Base-by-base conservation (phyloP, 2,888 invertebrate genomes). In the Branchipolynoe longqiensis region DNA sequence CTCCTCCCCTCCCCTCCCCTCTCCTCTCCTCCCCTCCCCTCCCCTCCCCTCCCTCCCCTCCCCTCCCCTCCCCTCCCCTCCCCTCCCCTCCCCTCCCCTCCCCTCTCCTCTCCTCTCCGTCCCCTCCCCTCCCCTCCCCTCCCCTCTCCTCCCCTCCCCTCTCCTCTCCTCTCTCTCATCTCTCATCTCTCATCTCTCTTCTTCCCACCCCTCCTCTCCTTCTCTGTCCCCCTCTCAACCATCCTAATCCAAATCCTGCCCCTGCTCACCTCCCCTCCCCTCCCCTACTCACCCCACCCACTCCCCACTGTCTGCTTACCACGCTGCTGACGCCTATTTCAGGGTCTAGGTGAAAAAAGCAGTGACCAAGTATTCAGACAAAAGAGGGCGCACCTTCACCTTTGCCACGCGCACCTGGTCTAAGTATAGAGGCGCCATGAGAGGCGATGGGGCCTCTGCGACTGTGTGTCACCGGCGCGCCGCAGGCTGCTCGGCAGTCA, bases 351-450 rank as follows among this genome's bases (percentile, higher is more conserved):
- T 14, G 38, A 69, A 69, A 69, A 38, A 69, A 62, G 38, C 25
- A 1, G 36, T 36, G n/a, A 38, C 69, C 36, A 69, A 38, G 69
- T 69, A 69, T 69, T 69, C 69, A 69, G 69, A 69, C 69, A 69
- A 4, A 69, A 69, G 69, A 69, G 38, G 6, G 22, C 69, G 3
- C 69, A 33, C 69, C 69, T 69, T 69, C 69, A 36, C 69, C 69
- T 69, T 69, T 69, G 14, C 8, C 69, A 8, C 22, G 0, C 22
- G 25, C 56, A n/a, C 56, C 3, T n/a, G 12, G 69, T n/a, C 69
- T 69, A 69, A 69, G 69, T 69, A 69, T 69, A 69, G 62, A 62
- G 28, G 3, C 3, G 3, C 56, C 22, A 25, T 25, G 25, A 62
- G 62, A 1, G 62, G 62, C 31, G 62, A 31, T 31, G 31, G 62